Base-by-base conservation (phyloP, 2,797 vertebrate species). In the Acanthurus tractus region DNA sequence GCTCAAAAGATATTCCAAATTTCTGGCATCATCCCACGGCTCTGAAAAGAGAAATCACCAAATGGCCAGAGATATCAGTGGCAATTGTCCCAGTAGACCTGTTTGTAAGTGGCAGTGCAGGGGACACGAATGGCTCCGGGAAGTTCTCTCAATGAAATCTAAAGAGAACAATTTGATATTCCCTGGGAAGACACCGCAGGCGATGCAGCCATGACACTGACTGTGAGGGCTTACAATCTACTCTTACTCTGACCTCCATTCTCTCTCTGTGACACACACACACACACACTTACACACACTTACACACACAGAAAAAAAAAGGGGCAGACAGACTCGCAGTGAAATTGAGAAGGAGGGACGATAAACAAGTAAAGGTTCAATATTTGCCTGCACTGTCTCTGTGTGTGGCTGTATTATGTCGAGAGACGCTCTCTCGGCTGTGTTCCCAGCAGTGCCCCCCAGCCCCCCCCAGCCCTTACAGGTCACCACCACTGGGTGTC, bases 141-240 rank as follows among this genome's bases (percentile, higher is more conserved):
- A 86, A 70, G 50, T 63, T 61, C 50, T 55, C 76, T 74, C 74
- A 68, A 84, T 69, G 50, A 80, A 86, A 74, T 61, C 57, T 55
- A 56, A 84, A 84, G 61, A 77, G 73, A 75, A 62, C 56, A 73
- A 50, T 80, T 81, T 83, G 44, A 25, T 74, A 52, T 74, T 83
- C 36, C 78, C 22, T 55, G 53, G 18, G 20, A 81, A 64, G 57
- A 66, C 9, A 74, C 86, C 3, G 6, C 53, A 58, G 85, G 76
- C 72, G 52, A 38, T 2, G 17, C 70, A 40, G 15, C 11, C 48
- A 77, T 69, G 55, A 71, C 57, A 38, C 40, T 11, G 23, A 45
- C 53, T 62, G 62, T 36, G 52, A 75, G 45, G 48, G 44, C 54
- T 58, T 45, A 15, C 44, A 64, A 46, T 73, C 63, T 25, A 52